These are phyloP conservation scores for Trypoxylus dichotomus DNA, from an alignment of 1,140 invertebrate genomes.

Conservation along the genomic window DNA sequence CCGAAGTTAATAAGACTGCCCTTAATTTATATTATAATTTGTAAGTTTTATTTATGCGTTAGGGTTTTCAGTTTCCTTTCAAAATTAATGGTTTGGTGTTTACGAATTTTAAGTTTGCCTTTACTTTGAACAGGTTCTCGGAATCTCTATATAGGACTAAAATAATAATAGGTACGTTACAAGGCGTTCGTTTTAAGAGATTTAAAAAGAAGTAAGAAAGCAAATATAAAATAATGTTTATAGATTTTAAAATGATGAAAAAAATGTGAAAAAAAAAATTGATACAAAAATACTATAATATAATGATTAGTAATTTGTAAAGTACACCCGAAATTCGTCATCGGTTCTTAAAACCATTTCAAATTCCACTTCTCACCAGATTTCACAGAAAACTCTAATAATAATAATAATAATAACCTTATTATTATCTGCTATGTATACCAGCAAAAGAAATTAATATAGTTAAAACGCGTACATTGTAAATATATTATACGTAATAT, in stretches of 20 bases:
- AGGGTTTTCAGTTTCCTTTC: conserved; percentile 47
- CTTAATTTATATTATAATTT: conserved; percentile 50
- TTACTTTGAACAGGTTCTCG: conserved; percentile 40
- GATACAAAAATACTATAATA: conserved; percentile 24
- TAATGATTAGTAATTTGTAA: conserved; percentile 28
- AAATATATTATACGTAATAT: conserved; percentile 4
- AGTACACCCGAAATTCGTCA: conserved; percentile 28
- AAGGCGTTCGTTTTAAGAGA: conserved; percentile 30
- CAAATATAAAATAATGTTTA: conserved; percentile 29
- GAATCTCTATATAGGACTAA: conserved; percentile 35
- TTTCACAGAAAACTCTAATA: background rate
- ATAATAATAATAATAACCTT: background rate
- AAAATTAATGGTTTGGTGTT: conserved; percentile 53
- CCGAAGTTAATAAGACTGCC: conserved; percentile 54
- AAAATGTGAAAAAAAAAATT: conserved; percentile 38
- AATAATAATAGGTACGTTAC: conserved; percentile 44
- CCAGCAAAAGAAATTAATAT: background rate
- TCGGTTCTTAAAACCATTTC: conserved; percentile 27
- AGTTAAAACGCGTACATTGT: background rate
- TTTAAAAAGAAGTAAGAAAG: conserved; percentile 5
- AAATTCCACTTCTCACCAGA: conserved; percentile 12
- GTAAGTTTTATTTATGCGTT: conserved; percentile 40
- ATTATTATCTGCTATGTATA: background rate
- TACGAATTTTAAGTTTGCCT: conserved; percentile 40
- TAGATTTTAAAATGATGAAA: conserved; percentile 28